Evolutionary conservation across 2,113 vertebrate species (phyloP).

Genomic region (Sinosuthora webbiana): DNA sequence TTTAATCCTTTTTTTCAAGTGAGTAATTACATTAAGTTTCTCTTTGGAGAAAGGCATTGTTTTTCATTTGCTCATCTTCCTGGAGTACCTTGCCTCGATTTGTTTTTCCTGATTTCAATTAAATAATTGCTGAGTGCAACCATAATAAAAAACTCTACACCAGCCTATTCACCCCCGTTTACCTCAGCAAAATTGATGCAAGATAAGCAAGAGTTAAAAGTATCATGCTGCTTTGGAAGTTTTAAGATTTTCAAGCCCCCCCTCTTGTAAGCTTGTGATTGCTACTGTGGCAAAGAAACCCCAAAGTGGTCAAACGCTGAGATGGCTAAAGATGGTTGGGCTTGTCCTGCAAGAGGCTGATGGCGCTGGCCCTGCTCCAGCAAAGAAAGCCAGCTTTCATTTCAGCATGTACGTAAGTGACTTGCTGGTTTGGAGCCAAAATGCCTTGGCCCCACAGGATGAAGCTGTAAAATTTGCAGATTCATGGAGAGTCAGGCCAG

Average conservation of each 20-base stretch:
- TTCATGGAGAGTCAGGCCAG: slow-evolving; percentile 2
- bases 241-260: background rate
- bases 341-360: background rate
- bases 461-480: slow-evolving; percentile 30
- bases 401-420: background rate
- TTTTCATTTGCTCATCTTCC: slow-evolving; percentile 42
- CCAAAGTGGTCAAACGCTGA: background rate
- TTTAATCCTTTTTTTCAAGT: background rate
- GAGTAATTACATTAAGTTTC: slow-evolving; percentile 12
- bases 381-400: background rate
- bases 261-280: background rate
- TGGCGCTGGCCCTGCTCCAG: background rate
- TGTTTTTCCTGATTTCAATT: background rate
- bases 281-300: background rate
- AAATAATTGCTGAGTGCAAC: background rate
- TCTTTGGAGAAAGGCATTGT: background rate
- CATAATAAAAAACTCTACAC: background rate
- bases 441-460: slow-evolving; percentile 4
- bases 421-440: slow-evolving; percentile 23
- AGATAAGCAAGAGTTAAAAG: background rate
- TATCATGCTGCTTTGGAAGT: background rate
- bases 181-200: background rate
- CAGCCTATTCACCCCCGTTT: background rate
- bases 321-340: background rate
- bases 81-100: background rate